phyloP scores from a whole-genome alignment of 2,797 vertebrate species.

The Argya squamiceps region DNA sequence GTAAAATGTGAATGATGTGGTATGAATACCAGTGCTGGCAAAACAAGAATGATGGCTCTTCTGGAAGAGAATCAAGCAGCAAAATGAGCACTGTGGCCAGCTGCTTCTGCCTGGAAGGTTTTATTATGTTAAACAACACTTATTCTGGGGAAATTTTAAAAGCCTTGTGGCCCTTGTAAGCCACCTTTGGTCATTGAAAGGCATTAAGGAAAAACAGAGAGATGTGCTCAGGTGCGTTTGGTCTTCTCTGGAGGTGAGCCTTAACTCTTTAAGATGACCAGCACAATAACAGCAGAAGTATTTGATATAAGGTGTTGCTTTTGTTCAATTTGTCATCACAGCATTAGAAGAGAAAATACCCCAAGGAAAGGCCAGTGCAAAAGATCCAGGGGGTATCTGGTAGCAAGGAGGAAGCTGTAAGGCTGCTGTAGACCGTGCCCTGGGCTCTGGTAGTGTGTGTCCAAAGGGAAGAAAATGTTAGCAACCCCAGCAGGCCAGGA shows the following conservation, averaged over 20 bases:
- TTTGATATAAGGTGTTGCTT: neutral
- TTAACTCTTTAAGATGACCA: neutral
- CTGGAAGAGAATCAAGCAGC: neutral
- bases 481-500: neutral
- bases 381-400: neutral
- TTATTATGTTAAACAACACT: neutral
- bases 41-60: slow-evolving; percentile 11
- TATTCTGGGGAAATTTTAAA: neutral
- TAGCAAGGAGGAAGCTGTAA: neutral
- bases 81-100: neutral
- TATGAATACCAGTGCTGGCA: neutral
- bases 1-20: neutral
- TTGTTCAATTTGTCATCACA: neutral
- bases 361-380: neutral
- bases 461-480: neutral
- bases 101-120: slow-evolving; percentile 3
- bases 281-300: neutral
- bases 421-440: neutral
- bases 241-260: neutral
- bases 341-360: neutral
- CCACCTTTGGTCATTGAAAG: neutral
- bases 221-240: neutral
- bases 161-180: neutral
- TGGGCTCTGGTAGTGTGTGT: neutral
- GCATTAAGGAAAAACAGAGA: neutral